Percentiles rank a stretch among this genome's conserved stretches.
phyloP scores from a whole-genome alignment of 2,113 vertebrate species.

The Willisornis vidua region DNA sequence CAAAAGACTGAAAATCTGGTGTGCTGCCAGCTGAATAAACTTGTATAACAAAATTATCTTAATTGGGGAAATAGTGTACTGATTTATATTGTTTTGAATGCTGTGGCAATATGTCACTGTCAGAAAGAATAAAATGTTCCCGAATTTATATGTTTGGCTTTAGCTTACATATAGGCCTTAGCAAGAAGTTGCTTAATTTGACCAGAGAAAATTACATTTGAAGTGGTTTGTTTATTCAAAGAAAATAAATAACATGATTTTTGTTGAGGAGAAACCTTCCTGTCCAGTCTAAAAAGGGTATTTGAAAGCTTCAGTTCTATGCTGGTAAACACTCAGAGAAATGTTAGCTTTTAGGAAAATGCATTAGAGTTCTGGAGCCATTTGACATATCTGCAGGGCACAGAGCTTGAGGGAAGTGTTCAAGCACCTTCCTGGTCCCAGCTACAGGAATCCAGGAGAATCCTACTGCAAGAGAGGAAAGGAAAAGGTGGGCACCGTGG shows the following conservation, averaged over 20 bases:
- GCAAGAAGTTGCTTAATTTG: constrained; percentile 28
- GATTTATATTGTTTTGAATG: constrained; percentile 16
- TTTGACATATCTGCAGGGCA: not conserved
- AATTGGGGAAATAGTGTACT: constrained; percentile 10
- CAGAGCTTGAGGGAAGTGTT: not conserved
- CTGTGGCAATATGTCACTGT: not conserved
- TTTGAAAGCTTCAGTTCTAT: not conserved
- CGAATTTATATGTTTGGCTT: constrained; percentile 30
- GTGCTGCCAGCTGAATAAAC: not conserved
- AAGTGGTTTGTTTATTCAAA: constrained; percentile 40
- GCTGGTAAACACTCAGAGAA: not conserved
- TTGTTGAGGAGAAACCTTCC: not conserved
- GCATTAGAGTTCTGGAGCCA: not conserved
- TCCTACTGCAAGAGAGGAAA: not conserved
- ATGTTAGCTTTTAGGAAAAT: not conserved
- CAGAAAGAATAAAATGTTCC: constrained; percentile 38
- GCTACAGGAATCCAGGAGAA: not conserved
- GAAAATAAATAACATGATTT: not conserved
- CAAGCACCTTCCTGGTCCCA: not conserved
- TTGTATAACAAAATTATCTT: not conserved
- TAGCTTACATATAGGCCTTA: not conserved
- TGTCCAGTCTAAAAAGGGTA: not conserved
- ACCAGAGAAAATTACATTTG: not conserved
- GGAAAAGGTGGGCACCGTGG: accelerated
- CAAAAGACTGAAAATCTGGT: not conserved